Base-by-base conservation (phyloP, 2,888 invertebrate genomes). In the Parnassius orleans region DNA sequence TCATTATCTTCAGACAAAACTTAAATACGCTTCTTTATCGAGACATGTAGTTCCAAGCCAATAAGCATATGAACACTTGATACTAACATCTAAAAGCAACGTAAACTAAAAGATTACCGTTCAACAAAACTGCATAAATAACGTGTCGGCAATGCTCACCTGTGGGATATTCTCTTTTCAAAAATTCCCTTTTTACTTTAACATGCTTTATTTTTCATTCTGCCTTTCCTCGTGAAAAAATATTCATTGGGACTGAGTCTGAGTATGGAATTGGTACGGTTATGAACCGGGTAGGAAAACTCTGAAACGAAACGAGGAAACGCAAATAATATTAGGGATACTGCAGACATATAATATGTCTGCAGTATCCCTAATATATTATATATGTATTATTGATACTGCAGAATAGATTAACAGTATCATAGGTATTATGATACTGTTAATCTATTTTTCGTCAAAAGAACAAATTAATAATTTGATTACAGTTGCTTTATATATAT, bases 11-110 rank as follows among this genome's bases (percentile, higher is more conserved):
- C 19, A 2, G 19, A 19, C 19, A 19, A 1, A 19, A 19, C 2
- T n/a, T n/a, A n/a, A n/a, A n/a, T n/a, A n/a, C 0, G 19, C 19
- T 0, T 19, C 2, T 19, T 19, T 2, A 19, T 19, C 19, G 2
- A 19, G 19, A 19, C 19, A 19, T 19, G 19, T 19, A 73, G 71
- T 74, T 77, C 73, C 75, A 70, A 66, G 63, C 70, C 76, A 75
- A 79, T 77, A 76, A 75, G 68, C 76, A 67, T 69, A 69, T 72
- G 72, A 72, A 76, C 69, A 69, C 14, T 66, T 65, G 72, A 77
- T 81, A 81, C 84, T 82, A 80, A 77, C 73, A 72, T 66, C 62
- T 66, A 74, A 73, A 73, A 72, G 72, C 68, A 14, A 14, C 47
- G 14, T 68, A 68, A 72, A 75, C 24, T 50, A 50, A 19, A 24